Evolutionary conservation across 2,888 invertebrate species (phyloP).

Genomic region (Trichacis sp.): DNA sequence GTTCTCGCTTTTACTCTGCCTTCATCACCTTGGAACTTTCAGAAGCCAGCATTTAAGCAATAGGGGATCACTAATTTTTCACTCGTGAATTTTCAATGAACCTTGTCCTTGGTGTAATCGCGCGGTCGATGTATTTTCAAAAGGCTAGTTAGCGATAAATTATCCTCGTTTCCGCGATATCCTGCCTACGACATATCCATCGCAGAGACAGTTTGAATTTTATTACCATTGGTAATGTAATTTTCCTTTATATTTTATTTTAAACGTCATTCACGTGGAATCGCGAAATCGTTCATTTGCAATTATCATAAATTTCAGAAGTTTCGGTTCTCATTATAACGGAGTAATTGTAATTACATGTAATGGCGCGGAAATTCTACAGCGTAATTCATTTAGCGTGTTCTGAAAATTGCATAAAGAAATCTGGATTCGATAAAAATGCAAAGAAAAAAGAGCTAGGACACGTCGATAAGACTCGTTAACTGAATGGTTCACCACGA

Average conservation of each 20-base stretch:
- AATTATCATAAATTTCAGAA: too few relatives aligned
- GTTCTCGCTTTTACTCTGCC: neutral
- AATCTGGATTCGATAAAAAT: too few relatives aligned
- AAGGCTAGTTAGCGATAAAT: constrained; percentile 50
- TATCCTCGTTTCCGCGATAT: constrained; percentile 16
- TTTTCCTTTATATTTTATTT: neutral
- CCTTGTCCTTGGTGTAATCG: constrained; percentile 53
- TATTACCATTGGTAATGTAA: constrained; percentile 27
- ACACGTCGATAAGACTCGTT: too few relatives aligned
- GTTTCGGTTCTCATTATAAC: too few relatives aligned
- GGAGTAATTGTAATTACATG: too few relatives aligned
- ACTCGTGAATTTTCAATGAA: constrained; percentile 47
- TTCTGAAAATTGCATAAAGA: too few relatives aligned
- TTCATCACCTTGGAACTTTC: neutral
- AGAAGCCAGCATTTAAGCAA: neutral
- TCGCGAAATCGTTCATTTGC: too few relatives aligned
- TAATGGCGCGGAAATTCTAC: too few relatives aligned
- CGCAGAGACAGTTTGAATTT: constrained; percentile 31
- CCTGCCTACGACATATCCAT: constrained; percentile 16
- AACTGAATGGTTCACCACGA: too few relatives aligned
- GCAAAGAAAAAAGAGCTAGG: too few relatives aligned
- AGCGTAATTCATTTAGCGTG: too few relatives aligned
- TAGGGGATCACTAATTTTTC: constrained; percentile 39
- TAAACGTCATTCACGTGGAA: neutral
- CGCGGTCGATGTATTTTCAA: constrained; percentile 52